Base-by-base conservation (phyloP, 2,113 vertebrate genomes). In the Plotosus lineatus region DNA sequence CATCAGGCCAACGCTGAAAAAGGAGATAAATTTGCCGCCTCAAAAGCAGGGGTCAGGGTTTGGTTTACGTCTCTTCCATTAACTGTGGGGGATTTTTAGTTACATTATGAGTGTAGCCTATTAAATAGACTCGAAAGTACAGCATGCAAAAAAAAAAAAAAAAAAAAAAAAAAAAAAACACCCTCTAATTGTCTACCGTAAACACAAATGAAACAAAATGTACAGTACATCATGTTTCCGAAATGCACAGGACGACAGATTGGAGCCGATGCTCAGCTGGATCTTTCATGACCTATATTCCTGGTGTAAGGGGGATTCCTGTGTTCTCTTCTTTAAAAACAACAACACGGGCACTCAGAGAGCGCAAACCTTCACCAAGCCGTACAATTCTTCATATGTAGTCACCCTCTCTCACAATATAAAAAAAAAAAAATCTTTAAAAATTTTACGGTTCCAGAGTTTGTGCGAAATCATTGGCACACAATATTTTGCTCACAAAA, bases 261-360 rank as follows among this genome's bases (percentile, higher is more conserved):
- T 42, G 23, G 36, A 71, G 15, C 17, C n/a, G 48, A 74, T 75
- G 83, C 69, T 82, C 84, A 63, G 46, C 73, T 78, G 68, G 58
- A 84, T 77, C 63, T 73, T 78, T 85, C 83, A 72, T 82, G 58
- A 82, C 83, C 79, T 83, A 88, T 74, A 85, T 88, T 85, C 68
- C 23, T 33, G 73, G 28, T 21, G 50, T 3, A 63, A 65, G 69
- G 28, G 33, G 75, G 73, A 74, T 68, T 14, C 33, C 69, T 38
- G 48, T 78, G 73, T 78, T 82, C 51, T 28, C 1, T 58, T 69
- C 76, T 79, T 83, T 11, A 63, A 19, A 19, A 8, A 33, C 6
- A 60, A 60, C 12, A 17, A 68, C 21, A n/a, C n/a, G n/a, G n/a
- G n/a, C n/a, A n/a, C n/a, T n/a, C n/a, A n/a, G n/a, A n/a, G n/a